Conservation (phyloP, 2,888 invertebrate genomes). For the Athalia circularis region DNA sequence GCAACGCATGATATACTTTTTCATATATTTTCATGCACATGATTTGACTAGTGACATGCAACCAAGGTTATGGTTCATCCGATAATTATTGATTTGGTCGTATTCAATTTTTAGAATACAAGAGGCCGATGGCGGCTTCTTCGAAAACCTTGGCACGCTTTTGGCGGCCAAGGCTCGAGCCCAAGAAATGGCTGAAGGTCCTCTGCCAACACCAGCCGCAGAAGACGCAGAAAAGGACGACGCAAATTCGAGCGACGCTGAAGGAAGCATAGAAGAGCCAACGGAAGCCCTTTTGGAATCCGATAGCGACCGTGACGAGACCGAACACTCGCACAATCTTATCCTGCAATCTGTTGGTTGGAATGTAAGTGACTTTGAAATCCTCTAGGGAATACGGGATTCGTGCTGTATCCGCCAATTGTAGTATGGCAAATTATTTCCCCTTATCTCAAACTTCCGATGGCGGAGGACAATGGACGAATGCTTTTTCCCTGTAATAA, state of each 20-base stretch:
- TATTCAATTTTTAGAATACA: constrained; percentile 80
- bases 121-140: constrained; percentile 89
- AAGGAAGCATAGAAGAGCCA: constrained; percentile 69
- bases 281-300: constrained; percentile 79
- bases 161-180: constrained; percentile 72
- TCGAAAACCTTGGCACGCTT: constrained; percentile 88
- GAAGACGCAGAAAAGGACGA: constrained; percentile 72
- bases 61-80: not conserved
- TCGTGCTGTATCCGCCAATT: not conserved
- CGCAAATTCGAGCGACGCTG: constrained; percentile 62
- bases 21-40: too few species aligned
- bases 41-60: not conserved
- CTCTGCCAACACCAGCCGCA: constrained; percentile 58
- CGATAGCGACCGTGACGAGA: constrained; percentile 82
- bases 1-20: too few species aligned
- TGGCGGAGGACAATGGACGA: too few species aligned
- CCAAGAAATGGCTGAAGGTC: constrained; percentile 64
- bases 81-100: constrained; percentile 41
- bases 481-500: too few species aligned
- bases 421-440: not conserved
- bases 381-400: not conserved
- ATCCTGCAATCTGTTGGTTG: constrained; percentile 81
- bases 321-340: constrained; percentile 78
- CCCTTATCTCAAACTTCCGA: too few species aligned
- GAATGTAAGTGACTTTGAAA: constrained; percentile 81